Base-by-base conservation (phyloP, 2,113 vertebrate species). In the Megalops atlanticus region DNA sequence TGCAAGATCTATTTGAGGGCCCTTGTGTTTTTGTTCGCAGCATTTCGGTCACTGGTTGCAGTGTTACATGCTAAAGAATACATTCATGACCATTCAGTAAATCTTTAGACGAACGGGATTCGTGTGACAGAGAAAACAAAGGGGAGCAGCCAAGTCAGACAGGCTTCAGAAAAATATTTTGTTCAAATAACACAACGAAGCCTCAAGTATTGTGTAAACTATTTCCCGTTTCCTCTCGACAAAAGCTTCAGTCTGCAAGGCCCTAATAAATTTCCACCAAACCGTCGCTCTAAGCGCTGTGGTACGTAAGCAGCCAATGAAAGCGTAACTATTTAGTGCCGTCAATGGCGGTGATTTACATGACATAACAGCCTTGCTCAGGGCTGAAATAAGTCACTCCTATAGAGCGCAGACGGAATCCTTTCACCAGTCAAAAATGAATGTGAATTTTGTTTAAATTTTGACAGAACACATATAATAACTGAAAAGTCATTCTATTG, bases 281-380 rank as follows among this genome's bases (percentile, higher is more conserved):
- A 15, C 38, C 41, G 10, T 27, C 69, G 69, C 69, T 74, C 27
- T 24, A 24, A 74, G 72, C 72, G 79, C 78, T 78, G 77, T 43
- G 74, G 81, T 84, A 76, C 80, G 77, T 79, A 88, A 78, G 83
- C 74, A 68, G 77, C 83, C 10, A 83, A 80, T 41, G 77, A 80
- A 86, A 79, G 73, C 41, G 31, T 58, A 87, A 88, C 83, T 81
- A 84, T 88, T 76, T 82, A 83, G 87, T 86, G 86, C 84, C 87
- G 86, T 81, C 74, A 24, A 81, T 49, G 81, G 82, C 82, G 86
- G 75, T 36, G 52, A n/a, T 58, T 75, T 69, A 35, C 76, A 69
- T 58, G 38, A 40, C 33, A n/a, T 7, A n/a, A 38, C 35, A 39
- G 33, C 33, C n/a, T n/a, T n/a, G n/a, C n/a, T n/a, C n/a, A n/a